These are phyloP conservation scores for Triplophysa yarkandensis DNA, from an alignment of 2,797 vertebrate genomes.

Conservation along the genomic window DNA sequence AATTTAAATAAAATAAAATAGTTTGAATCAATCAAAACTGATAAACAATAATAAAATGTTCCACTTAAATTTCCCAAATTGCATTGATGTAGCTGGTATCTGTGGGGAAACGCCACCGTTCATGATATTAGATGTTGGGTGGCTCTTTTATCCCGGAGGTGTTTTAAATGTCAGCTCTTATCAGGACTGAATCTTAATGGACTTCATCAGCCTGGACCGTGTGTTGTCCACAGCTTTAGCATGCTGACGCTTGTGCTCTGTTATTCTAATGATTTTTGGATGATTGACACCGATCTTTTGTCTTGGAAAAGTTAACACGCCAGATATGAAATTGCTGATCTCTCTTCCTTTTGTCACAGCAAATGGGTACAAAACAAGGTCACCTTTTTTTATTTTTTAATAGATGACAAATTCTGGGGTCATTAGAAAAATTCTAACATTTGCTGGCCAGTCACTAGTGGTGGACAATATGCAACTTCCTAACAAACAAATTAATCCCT, in stretches of 20 bases:
- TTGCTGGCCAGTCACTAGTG: too few relatives aligned
- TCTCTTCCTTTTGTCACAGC: background rate
- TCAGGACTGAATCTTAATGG: slow-evolving; percentile 48
- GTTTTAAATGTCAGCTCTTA: slow-evolving; percentile 51
- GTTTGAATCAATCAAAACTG: too few relatives aligned
- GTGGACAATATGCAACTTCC: too few relatives aligned
- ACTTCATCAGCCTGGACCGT: slow-evolving; percentile 39
- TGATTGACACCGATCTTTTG: slow-evolving; percentile 28
- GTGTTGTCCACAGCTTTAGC: slow-evolving; percentile 14
- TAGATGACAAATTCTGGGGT: background rate
- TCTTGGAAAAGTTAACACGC: slow-evolving; percentile 2
- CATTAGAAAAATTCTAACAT: too few relatives aligned
- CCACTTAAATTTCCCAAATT: too few relatives aligned
- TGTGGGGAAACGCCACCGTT: slow-evolving; percentile 7
- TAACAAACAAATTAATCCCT: too few relatives aligned
- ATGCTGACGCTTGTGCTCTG: slow-evolving; percentile 12
- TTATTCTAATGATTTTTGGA: background rate
- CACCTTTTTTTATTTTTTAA: too few relatives aligned
- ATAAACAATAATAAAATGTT: too few relatives aligned
- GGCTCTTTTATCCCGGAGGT: slow-evolving; percentile 15
- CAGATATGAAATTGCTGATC: background rate
- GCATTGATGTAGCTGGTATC: slow-evolving; percentile 3
- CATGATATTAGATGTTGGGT: slow-evolving; percentile 10
- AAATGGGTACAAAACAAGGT: background rate
- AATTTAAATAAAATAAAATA: background rate